These are phyloP conservation scores for Platerodrilus igneus DNA, from an alignment of 2,888 invertebrate genomes.

Conservation along the genomic window DNA sequence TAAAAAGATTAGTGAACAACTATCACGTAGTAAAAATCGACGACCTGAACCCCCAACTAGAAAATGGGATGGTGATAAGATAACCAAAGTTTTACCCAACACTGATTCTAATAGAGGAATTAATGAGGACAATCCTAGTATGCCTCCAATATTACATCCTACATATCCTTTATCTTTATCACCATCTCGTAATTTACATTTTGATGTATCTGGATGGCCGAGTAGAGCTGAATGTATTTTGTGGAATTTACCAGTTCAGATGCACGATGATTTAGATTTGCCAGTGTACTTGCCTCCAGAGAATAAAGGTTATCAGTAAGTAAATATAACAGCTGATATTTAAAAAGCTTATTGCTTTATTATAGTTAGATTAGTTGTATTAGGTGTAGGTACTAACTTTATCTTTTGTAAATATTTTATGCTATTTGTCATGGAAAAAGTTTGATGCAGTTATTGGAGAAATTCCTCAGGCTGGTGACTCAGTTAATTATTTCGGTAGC, in stretches of 20 bases:
- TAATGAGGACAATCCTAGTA: constrained; percentile 19
- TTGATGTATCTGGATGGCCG: constrained; percentile 57
- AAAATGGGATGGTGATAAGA: neutral
- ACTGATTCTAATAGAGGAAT: constrained; percentile 1
- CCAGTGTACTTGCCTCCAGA: constrained; percentile 70
- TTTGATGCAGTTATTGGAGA: too few species aligned
- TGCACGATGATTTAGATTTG: constrained; percentile 53
- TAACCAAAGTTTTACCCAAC: neutral
- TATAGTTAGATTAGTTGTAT: neutral
- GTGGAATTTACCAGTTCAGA: constrained; percentile 45
- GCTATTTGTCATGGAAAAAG: neutral
- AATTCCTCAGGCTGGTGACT: too few species aligned
- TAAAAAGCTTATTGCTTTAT: neutral
- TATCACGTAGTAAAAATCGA: constrained; percentile 33
- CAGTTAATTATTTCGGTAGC: too few species aligned
- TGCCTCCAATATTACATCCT: constrained; percentile 33
- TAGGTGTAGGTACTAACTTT: neutral
- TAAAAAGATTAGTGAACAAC: constrained; percentile 49
- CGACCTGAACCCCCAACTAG: too few species aligned
- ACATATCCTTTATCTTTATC: constrained; percentile 52
- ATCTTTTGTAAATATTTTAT: neutral
- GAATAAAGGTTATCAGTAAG: constrained; percentile 72
- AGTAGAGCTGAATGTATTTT: constrained; percentile 50
- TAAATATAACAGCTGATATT: constrained; percentile 21
- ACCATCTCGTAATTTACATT: constrained; percentile 50